Conservation (phyloP, 2,113 vertebrate species). For the Leptocoma aspasia region DNA sequence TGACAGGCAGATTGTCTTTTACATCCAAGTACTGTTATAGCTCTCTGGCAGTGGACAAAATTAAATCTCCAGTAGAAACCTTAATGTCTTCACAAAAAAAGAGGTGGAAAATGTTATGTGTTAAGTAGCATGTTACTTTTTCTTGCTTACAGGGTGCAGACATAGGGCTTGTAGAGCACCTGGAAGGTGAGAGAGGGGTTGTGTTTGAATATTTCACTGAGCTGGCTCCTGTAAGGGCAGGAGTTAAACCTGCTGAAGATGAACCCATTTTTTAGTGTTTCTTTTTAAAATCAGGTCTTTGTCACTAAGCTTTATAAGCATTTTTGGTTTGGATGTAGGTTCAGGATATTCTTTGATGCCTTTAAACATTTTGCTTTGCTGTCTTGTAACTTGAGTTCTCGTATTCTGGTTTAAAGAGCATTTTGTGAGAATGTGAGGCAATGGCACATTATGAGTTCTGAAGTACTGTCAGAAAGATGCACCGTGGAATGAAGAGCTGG, state of each 20-base stretch:
- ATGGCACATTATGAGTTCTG: not conserved
- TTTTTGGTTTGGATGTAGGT: not conserved
- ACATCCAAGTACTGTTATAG: not conserved
- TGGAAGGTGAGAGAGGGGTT: not conserved
- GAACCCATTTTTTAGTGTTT: not conserved
- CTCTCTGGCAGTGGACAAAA: not conserved
- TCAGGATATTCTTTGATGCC: not conserved
- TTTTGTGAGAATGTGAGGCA: not conserved
- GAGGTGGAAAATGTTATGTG: not conserved
- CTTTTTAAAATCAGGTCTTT: not conserved
- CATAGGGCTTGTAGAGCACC: not conserved
- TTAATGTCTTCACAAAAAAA: not conserved
- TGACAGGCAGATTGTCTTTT: slow-evolving; percentile 10
- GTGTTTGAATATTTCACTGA: not conserved
- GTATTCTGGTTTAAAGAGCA: not conserved
- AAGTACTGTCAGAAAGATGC: not conserved
- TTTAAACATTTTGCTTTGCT: not conserved
- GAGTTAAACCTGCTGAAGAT: not conserved
- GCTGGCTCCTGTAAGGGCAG: not conserved
- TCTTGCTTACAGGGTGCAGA: not conserved
- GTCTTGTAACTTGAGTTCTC: not conserved
- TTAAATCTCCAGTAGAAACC: not conserved
- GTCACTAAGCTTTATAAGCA: not conserved
- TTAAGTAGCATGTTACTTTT: not conserved
- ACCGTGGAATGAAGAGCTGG: not conserved